Evolutionary conservation across 2,797 vertebrate species (phyloP).

Genomic region (Meriones psammophilus): DNA sequence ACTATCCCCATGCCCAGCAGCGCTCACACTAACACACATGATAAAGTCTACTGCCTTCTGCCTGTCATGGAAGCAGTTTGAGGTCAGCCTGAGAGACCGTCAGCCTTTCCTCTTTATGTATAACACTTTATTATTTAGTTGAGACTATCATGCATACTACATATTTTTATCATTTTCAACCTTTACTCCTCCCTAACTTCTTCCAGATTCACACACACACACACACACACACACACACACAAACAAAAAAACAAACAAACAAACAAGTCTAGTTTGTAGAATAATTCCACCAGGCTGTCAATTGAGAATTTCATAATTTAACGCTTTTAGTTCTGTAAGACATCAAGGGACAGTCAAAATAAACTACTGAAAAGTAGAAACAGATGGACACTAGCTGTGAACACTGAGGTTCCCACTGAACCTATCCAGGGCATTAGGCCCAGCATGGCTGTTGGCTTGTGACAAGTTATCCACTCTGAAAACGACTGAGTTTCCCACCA

Average conservation of each 20-base stretch:
- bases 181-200: not conserved
- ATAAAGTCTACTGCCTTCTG: too few species aligned
- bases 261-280: not conserved
- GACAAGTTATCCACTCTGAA: not conserved
- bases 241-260: not conserved
- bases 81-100: not conserved
- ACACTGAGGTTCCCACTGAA: not conserved
- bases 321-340: not conserved
- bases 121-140: not conserved
- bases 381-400: not conserved
- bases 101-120: not conserved
- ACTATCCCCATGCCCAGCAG: fast-evolving
- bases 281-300: not conserved
- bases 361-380: not conserved
- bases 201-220: not conserved
- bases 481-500: not conserved
- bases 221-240: not conserved
- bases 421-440: not conserved
- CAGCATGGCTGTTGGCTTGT: too few species aligned
- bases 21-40: not conserved
- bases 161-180: not conserved
- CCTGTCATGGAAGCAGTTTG: not conserved
- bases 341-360: not conserved
- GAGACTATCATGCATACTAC: not conserved
- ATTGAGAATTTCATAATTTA: slow-evolving; percentile 47